phyloP scores from a whole-genome alignment of 2,113 vertebrate species.

The Malurus alboscapulatus region DNA sequence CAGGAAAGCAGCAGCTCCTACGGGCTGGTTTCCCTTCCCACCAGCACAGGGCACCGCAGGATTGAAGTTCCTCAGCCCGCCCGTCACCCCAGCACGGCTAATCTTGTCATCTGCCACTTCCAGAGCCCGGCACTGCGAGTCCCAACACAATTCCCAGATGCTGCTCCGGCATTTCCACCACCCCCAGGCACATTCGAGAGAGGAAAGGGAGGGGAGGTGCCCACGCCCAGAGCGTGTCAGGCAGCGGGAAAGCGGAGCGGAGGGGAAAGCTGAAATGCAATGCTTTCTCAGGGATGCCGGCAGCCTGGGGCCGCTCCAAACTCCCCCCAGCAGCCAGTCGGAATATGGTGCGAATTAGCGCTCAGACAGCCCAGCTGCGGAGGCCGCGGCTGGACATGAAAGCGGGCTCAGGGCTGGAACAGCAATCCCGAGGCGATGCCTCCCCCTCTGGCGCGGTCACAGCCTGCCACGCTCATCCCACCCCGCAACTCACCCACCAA shows the following conservation, averaged over 20 bases:
- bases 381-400: background rate
- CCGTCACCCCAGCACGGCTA: background rate
- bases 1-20: background rate
- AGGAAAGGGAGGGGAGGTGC: background rate
- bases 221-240: background rate
- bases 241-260: background rate
- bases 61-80: background rate
- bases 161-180: background rate
- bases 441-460: background rate
- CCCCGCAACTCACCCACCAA: accelerated
- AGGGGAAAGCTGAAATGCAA: background rate
- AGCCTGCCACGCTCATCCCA: accelerated
- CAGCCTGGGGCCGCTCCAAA: background rate
- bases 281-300: background rate
- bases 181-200: background rate
- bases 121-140: background rate
- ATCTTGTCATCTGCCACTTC: background rate
- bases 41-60: background rate
- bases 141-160: background rate
- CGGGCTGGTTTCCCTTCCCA: background rate
- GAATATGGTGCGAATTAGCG: background rate
- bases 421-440: background rate
- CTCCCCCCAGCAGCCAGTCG: background rate
- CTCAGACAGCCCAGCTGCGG: constrained; percentile 23
- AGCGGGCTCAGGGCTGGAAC: background rate